A percentile compares a stretch with the other conserved stretches of the same genome.
Conservation (phyloP, 2,113 vertebrate genomes). For the Marmota flaviventris region DNA sequence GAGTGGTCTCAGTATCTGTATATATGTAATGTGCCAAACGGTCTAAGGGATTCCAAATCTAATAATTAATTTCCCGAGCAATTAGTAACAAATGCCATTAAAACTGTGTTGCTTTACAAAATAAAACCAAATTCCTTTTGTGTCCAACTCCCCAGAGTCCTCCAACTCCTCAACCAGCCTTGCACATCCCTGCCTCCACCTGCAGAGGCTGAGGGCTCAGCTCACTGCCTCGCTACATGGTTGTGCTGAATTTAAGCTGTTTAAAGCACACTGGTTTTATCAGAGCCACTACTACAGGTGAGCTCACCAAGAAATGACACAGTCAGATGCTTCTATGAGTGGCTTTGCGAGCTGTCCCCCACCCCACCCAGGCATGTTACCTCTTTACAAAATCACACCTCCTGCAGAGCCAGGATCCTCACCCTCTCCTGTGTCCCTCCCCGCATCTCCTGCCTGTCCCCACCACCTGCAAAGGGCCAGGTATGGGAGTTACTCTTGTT, state of each 20-base stretch:
- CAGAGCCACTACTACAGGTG: neutral
- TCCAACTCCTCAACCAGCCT: neutral
- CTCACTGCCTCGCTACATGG: neutral
- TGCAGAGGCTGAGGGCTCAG: neutral
- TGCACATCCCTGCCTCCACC: neutral
- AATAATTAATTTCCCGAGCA: neutral
- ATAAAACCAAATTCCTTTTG: neutral
- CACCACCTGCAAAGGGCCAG: neutral
- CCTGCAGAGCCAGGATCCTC: neutral
- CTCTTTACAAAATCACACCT: neutral
- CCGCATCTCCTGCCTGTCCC: neutral
- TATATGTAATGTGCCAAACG: neutral
- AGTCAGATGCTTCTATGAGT: neutral
- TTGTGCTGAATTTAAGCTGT: neutral
- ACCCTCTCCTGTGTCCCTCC: neutral
- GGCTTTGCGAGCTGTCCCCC: neutral
- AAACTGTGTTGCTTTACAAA: slow-evolving; percentile 16
- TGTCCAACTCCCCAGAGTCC: neutral
- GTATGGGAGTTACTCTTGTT: neutral
- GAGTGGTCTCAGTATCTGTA: neutral
- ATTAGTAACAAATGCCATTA: slow-evolving; percentile 8
- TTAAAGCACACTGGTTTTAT: neutral
- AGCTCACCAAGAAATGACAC: slow-evolving; percentile 23
- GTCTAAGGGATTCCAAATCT: neutral
- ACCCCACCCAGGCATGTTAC: neutral